Conservation (phyloP, 2,113 vertebrate genomes). For the Tachysurus vachellii region DNA sequence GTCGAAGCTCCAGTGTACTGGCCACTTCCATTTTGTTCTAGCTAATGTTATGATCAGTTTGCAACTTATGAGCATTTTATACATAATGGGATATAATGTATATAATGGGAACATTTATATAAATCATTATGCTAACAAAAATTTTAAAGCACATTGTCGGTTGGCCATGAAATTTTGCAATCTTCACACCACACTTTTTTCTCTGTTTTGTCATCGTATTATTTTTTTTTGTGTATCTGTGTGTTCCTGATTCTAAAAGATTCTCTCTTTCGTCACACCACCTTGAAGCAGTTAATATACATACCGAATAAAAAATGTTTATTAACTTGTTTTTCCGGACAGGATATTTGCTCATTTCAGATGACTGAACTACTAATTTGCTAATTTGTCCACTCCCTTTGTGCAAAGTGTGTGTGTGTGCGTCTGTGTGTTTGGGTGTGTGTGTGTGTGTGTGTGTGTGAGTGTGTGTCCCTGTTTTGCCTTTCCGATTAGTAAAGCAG, state of each 20-base stretch:
- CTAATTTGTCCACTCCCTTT: not conserved
- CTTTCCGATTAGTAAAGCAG: not conserved
- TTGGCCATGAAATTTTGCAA: not conserved
- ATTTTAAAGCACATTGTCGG: not conserved
- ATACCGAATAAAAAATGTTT: not conserved
- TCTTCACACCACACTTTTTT: not conserved
- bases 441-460: not conserved
- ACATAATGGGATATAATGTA: too few relatives aligned
- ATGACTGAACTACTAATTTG: not conserved
- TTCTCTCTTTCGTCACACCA: not conserved
- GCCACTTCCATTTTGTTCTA: not conserved
- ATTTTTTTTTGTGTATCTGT: not conserved
- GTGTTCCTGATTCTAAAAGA: not conserved
- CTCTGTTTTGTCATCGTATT: not conserved
- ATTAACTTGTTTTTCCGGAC: not conserved
- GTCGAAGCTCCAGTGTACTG: not conserved
- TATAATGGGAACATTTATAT: not conserved
- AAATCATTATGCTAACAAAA: not conserved
- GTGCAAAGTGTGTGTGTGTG: not conserved
- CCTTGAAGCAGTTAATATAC: not conserved
- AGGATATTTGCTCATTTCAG: not conserved
- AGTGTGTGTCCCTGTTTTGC: not conserved
- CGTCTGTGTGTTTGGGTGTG: not conserved
- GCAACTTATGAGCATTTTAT: not conserved
- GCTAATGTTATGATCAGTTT: not conserved